Conservation (phyloP, 1,140 invertebrate genomes). For the Brachionus angularis region DNA sequence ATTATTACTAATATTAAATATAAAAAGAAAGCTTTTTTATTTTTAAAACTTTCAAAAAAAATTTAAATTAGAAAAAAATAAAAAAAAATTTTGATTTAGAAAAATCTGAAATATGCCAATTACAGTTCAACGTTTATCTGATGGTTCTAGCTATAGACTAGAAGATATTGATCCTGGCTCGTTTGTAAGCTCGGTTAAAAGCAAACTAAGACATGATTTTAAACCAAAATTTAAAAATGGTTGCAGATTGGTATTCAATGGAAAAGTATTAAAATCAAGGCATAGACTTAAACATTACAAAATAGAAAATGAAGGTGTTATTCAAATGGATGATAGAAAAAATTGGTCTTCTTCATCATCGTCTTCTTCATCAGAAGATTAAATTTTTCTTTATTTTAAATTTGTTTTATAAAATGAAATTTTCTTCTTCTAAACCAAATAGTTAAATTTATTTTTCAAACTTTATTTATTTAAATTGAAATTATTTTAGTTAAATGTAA, state of each 20-base stretch:
- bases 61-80: background rate
- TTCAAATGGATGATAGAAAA: constrained; percentile 43
- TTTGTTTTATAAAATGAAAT: background rate
- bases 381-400: background rate
- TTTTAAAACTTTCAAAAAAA: background rate
- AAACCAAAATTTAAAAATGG: constrained; percentile 39
- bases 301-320: background rate
- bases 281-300: constrained; percentile 43
- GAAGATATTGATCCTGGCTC: constrained; percentile 10
- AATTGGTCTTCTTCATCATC: constrained; percentile 42
- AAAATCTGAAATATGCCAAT: background rate
- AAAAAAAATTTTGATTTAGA: background rate
- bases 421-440: too few species aligned
- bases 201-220: constrained; percentile 14
- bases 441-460: too few species aligned
- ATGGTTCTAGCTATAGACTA: constrained; percentile 19
- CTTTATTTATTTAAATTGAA: too few species aligned
- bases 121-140: constrained; percentile 10
- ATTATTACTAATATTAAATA: too few species aligned
- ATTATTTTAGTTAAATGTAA: too few species aligned
- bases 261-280: constrained; percentile 16
- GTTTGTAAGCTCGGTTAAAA: constrained; percentile 29
- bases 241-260: constrained; percentile 19
- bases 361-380: constrained; percentile 38
- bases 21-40: too few species aligned